These are phyloP conservation scores for Antechinus flavipes DNA, from an alignment of 2,113 vertebrate species.

Conservation along the genomic window DNA sequence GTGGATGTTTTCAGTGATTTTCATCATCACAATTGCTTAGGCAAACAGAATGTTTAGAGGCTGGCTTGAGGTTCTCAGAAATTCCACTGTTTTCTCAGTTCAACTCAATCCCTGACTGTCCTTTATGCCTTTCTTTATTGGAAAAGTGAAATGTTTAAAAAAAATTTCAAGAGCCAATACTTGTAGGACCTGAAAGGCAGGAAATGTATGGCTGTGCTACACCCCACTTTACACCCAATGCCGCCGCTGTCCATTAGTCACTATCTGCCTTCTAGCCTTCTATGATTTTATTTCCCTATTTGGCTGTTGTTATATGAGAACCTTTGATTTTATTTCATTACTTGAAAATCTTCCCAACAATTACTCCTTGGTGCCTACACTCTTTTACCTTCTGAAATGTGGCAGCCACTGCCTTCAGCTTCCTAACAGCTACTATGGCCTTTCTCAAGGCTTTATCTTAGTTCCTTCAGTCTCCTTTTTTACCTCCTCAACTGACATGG, in stretches of 20 bases:
- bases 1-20: neutral
- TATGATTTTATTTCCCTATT: neutral
- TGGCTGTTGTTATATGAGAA: neutral
- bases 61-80: neutral
- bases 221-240: too few relatives aligned
- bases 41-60: neutral
- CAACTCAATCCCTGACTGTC: neutral
- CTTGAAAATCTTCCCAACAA: neutral
- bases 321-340: neutral
- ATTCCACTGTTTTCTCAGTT: neutral
- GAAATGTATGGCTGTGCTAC: neutral
- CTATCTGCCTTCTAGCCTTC: neutral
- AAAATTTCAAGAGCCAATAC: neutral
- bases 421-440: neutral
- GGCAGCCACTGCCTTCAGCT: neutral
- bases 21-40: neutral
- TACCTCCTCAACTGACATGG: neutral
- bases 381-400: neutral
- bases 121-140: neutral
- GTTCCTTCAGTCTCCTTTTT: neutral
- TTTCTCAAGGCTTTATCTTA: neutral
- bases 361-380: neutral
- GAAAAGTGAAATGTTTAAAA: neutral
- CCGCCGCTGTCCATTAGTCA: neutral
- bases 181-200: neutral